A percentile compares a stretch with the other conserved stretches of the same genome.
These are phyloP conservation scores for Acrobasis repandana DNA, from an alignment of 2,888 invertebrate genomes.

Conservation along the genomic window DNA sequence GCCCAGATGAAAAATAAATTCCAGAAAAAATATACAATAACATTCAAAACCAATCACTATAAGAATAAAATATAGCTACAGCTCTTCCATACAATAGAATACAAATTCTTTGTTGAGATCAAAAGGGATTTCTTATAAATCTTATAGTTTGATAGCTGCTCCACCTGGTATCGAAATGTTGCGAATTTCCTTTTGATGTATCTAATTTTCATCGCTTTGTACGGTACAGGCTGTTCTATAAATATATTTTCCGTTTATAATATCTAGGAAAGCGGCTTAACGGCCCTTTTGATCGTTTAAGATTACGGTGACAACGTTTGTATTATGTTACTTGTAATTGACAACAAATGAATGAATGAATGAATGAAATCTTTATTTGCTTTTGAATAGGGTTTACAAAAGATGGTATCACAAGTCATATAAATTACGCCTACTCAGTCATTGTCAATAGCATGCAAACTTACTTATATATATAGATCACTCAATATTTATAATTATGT, in stretches of 20 bases:
- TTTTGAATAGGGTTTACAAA: not conserved
- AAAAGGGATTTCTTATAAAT: slow-evolving; percentile 14
- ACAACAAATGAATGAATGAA: not conserved
- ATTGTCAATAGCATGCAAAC: too few relatives aligned
- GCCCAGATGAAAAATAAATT: too few relatives aligned
- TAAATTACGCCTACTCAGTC: too few relatives aligned
- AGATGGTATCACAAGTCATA: too few relatives aligned
- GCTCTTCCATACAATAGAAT: not conserved
- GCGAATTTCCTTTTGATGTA: slow-evolving; percentile 12
- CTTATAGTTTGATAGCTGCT: slow-evolving; percentile 8
- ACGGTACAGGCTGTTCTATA: not conserved
- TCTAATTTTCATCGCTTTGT: slow-evolving; percentile 20
- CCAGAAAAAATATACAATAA: too few relatives aligned
- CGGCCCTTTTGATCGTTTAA: not conserved
- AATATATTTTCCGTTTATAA: not conserved
- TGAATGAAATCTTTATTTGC: too few relatives aligned
- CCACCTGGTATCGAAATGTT: slow-evolving; percentile 14
- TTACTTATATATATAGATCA: too few relatives aligned
- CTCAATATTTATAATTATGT: too few relatives aligned
- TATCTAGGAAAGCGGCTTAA: slow-evolving; percentile 1
- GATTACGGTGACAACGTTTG: not conserved
- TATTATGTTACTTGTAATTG: not conserved
- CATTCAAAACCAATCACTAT: not conserved
- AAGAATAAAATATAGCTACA: not conserved
- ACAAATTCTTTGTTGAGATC: slow-evolving; percentile 8